Evolutionary conservation across 2,797 vertebrate genomes (phyloP).

Genomic region (Clarias laeviceps): DNA sequence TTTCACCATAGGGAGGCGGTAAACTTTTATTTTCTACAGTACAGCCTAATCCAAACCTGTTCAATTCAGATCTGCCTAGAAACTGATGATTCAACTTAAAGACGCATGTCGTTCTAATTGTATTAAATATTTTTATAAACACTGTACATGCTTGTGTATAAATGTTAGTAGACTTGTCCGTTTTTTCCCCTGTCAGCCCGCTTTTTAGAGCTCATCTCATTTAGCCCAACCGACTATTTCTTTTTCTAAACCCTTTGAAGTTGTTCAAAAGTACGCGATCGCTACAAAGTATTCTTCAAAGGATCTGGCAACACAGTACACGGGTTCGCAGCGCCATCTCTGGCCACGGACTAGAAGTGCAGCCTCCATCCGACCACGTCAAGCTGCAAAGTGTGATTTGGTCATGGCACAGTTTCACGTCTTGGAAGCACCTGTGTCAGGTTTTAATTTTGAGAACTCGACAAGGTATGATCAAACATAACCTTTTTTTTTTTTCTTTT

Average conservation of each 20-base stretch:
- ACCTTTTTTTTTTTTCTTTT: too few relatives aligned
- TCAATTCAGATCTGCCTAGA: conserved; percentile 28
- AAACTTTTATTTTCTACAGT: neutral
- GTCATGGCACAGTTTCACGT: conserved; percentile 67
- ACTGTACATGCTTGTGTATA: neutral
- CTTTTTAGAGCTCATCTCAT: neutral
- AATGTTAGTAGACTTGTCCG: neutral
- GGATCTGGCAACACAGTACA: neutral
- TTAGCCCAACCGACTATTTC: fast-evolving
- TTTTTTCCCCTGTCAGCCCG: neutral
- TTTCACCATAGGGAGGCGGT: neutral
- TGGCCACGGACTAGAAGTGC: neutral
- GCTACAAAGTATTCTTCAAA: neutral
- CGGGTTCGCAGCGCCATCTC: conserved; percentile 3
- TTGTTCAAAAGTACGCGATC: neutral
- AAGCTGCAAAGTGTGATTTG: neutral
- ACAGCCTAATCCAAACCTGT: neutral
- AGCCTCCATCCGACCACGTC: neutral
- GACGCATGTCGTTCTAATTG: neutral
- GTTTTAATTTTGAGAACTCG: conserved; percentile 74
- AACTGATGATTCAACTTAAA: conserved; percentile 36
- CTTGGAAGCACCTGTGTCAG: conserved; percentile 60
- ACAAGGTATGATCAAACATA: conserved; percentile 61
- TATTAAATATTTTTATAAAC: neutral
- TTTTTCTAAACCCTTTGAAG: neutral